Base-by-base conservation (phyloP, 2,888 invertebrate genomes). In the Agrotis exclamationis region DNA sequence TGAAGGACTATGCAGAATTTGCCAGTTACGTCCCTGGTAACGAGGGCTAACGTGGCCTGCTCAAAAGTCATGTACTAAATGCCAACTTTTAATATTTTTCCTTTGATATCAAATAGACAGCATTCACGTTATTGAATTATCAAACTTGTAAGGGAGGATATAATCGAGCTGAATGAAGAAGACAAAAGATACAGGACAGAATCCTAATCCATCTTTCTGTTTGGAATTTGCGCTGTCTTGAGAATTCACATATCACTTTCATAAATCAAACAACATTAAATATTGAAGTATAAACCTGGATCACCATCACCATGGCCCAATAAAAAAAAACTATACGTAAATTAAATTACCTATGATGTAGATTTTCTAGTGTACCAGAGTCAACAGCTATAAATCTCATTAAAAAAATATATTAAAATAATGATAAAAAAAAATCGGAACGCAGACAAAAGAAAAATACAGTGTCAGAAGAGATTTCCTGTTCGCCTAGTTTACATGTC, bases 1-100 rank as follows among this genome's bases (percentile, higher is more conserved):
- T 2, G 92, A 93, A 84, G 88, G 94, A 13, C 84, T 95, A 33
- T 83, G 77, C 62, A 81, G 76, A 6, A 93, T 95, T 76, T 95
- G 95, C 79, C 88, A 84, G 63, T 88, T 93, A 89, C 83, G 87
- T 50, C 74, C 72, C 5, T 75, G 75, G 70, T 79, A 75, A 65
- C 24, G 13, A 63, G 28, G n/a, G 4, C 9, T 22, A 22, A 39
- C 5, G 28, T 11, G 33, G 3, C 22, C 5, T 47, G 6, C 14
- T 60, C 22, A 11, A 60, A 18, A 47, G 2, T 47, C 2, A 14
- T n/a, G 16, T 45, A 14, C 1, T 28, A 24, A 39, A 20, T 13
- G 33, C 28, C 9, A 33, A 22, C 16, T 45, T 58, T 33, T 22
- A 16, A 33, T 0, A 18, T 28, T 28, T 28, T 51, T 45, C 51